Evolutionary conservation across 2,888 invertebrate genomes (phyloP), one percentile per base, ranked within the genome.

Genomic region (Operophtera brumata): DNA sequence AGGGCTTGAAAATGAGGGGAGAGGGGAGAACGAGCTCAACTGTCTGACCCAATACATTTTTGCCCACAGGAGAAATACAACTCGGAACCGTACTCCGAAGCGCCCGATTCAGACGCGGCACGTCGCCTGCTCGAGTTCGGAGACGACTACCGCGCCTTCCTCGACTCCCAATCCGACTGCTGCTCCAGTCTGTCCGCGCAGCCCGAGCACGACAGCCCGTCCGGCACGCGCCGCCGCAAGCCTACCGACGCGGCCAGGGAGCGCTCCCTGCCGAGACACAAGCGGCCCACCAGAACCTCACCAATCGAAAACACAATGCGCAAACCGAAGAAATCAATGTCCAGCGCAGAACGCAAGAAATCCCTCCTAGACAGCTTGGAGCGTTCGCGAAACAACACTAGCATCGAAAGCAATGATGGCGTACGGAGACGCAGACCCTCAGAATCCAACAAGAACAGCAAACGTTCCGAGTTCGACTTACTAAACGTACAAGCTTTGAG

Each of bases 151-250:
- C 92, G 96, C 77, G 95, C 95, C 71, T 96, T 94, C 85, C 91
- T 97, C 46, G 97, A 96, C 87, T 96, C 96, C 60, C 96, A 96
- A 76, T 97, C 96, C 0, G 97, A 97, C 85, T 94, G 94, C 78
- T 96, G 96, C 86, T 95, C 95, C 62, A 94, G 94, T 57, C 90
- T 94, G 62, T 95, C 95, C 45, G 94, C 94, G 45, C 92, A 92
- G 70, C 90, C 87, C 14, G 90, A 89, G 55, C 74, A 77, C 67
- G 87, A 83, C 51, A 85, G 86, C 66, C 88, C 88, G 7, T 77
- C 78, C 59, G 81, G 81, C 58, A 78, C 82, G 0, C 77, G 85
- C 20, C 72, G 86, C 8, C 75, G 86, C 32, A 72, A 82, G 52
- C 91, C 91, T 30, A 77, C 82, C n/a, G 87, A 84, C 47, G 62